Percentiles rank a stretch among this genome's conserved stretches.
Evolutionary conservation across 2,888 invertebrate species (phyloP).

Genomic region (Diaphora mendica): DNA sequence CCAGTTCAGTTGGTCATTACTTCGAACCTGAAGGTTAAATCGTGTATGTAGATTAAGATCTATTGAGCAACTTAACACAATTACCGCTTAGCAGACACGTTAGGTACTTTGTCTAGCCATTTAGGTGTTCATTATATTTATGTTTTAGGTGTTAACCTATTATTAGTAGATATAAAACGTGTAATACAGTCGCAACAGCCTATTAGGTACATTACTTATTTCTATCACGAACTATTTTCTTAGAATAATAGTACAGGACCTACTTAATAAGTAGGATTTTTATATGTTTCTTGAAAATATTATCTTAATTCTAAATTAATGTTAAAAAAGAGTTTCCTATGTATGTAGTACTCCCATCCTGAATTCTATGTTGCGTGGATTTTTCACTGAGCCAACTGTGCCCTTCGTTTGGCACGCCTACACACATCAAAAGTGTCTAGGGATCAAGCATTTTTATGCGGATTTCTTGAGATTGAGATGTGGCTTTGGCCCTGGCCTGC

Average conservation of each 20-base stretch:
- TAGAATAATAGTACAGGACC: neutral
- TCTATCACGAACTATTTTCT: neutral
- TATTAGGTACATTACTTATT: neutral
- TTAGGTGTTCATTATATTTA: conserved; percentile 10
- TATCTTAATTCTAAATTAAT: too few species aligned
- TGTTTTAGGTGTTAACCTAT: neutral
- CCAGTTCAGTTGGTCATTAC: conserved; percentile 50
- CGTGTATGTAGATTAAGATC: conserved; percentile 54
- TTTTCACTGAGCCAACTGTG: too few species aligned
- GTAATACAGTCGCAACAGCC: neutral
- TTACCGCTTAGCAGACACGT: conserved; percentile 22
- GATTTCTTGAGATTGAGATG: too few species aligned
- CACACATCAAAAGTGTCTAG: too few species aligned
- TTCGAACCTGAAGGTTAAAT: conserved; percentile 50
- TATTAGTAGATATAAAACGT: neutral
- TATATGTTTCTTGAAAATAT: too few species aligned
- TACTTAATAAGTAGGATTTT: too few species aligned
- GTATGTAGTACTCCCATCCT: too few species aligned
- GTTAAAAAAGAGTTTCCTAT: too few species aligned
- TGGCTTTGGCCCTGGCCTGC: too few species aligned
- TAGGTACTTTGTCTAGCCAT: conserved; percentile 6
- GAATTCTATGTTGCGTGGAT: too few species aligned
- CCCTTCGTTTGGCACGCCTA: too few species aligned
- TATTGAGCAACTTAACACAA: conserved; percentile 47
- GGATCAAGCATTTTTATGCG: too few species aligned